phyloP scores from a whole-genome alignment of 2,797 vertebrate genomes.

The Gambusia yucatana region DNA sequence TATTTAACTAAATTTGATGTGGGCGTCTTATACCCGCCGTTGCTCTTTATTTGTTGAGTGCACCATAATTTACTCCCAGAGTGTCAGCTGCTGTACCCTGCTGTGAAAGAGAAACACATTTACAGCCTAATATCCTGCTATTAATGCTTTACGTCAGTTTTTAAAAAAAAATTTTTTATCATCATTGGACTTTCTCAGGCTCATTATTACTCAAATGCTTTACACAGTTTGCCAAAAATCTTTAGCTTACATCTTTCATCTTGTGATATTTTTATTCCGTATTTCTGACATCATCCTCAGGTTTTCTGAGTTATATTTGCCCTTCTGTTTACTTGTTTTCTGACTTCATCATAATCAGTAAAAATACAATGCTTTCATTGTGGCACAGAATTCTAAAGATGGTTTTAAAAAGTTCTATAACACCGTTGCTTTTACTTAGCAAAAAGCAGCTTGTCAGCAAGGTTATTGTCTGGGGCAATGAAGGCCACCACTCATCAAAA shows the following conservation, averaged over 20 bases:
- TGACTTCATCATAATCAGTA: not conserved
- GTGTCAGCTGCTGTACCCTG: not conserved
- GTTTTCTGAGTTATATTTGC: not conserved
- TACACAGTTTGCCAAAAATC: constrained; percentile 23
- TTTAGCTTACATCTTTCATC: not conserved
- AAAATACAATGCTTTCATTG: not conserved
- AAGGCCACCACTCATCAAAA: not conserved
- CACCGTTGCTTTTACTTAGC: not conserved
- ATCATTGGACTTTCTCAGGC: not conserved
- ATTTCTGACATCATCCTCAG: not conserved
- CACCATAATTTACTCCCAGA: not conserved
- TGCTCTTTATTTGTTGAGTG: not conserved
- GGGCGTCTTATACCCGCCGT: not conserved
- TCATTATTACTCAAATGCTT: constrained; percentile 14
- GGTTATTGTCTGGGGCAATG: not conserved
- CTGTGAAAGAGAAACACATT: not conserved
- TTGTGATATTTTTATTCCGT: not conserved
- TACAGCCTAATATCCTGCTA: not conserved
- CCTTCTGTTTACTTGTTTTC: not conserved
- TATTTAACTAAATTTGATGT: not conserved
- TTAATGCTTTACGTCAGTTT: not conserved
- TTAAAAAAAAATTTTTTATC: not conserved
- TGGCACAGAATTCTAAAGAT: not conserved
- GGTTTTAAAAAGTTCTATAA: not conserved
- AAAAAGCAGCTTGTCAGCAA: not conserved